Evolutionary conservation across 1,140 invertebrate species (phyloP).

Genomic region (Neotoxoptera formosana): DNA sequence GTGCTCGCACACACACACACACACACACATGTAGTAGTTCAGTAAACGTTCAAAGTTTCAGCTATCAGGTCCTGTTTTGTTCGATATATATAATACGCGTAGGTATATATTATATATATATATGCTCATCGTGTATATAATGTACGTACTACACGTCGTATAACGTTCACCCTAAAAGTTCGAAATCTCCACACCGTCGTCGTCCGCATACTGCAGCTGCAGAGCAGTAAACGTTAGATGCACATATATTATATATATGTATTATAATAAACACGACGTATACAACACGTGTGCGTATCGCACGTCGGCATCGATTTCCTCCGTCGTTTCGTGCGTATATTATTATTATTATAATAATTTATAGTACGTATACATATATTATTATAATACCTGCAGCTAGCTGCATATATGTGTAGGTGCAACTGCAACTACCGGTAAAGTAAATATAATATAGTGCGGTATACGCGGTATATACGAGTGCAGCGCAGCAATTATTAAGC

Average conservation of each 20-base stretch:
- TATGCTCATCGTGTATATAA: not conserved
- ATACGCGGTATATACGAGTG: not conserved
- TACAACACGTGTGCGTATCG: not conserved
- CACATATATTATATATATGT: not conserved
- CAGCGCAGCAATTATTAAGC: not conserved
- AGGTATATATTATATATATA: not conserved
- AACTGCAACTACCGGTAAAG: not conserved
- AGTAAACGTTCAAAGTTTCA: slow-evolving; percentile 7
- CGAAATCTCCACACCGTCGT: not conserved
- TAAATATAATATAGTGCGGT: not conserved
- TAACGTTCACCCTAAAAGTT: not conserved
- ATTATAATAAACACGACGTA: not conserved
- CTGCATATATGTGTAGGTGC: too few relatives aligned
- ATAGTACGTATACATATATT: too few relatives aligned
- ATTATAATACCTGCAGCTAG: too few relatives aligned
- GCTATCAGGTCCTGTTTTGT: not conserved
- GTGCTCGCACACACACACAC: not conserved
- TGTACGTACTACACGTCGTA: not conserved
- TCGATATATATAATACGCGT: not conserved
- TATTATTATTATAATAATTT: too few relatives aligned
- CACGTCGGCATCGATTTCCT: not conserved
- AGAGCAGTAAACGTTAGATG: not conserved
- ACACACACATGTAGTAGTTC: not conserved
- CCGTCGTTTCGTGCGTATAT: not conserved
- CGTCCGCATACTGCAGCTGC: too few relatives aligned